Percentiles rank a stretch among this genome's conserved stretches.
These are phyloP conservation scores for Microtus richardsoni DNA, from an alignment of 2,113 vertebrate genomes.

Conservation along the genomic window DNA sequence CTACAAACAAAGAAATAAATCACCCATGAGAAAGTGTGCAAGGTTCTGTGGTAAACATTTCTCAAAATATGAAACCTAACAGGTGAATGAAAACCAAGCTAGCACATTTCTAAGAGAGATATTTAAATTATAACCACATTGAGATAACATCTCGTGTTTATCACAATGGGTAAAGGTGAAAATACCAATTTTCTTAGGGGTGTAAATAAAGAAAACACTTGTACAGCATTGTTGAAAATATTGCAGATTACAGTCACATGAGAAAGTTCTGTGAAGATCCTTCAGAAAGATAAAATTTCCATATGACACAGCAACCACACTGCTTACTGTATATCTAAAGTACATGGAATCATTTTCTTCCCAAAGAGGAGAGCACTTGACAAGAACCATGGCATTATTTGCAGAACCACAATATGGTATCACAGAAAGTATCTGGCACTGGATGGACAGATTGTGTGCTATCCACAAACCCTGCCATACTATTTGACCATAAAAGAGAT, in stretches of 20 bases:
- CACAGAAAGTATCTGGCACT: no score
- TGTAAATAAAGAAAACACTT: not conserved
- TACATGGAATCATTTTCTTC: no score
- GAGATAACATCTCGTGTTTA: not conserved
- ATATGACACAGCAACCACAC: not conserved
- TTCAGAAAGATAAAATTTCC: not conserved
- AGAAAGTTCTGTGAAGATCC: not conserved
- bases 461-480: no score
- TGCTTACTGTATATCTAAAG: no score
- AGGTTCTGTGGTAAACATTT: not conserved
- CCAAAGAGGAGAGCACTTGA: no score
- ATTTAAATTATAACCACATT: not conserved
- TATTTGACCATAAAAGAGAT: no score
- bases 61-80: not conserved
- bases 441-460: no score
- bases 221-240: not conserved
- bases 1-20: not conserved
- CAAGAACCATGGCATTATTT: no score
- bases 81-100: not conserved
- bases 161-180: not conserved
- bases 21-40: not conserved
- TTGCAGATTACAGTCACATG: not conserved
- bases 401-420: no score
- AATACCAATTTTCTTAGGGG: not conserved
- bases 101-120: not conserved